phyloP scores from a whole-genome alignment of 2,113 vertebrate species.

The Camelus dromedarius region DNA sequence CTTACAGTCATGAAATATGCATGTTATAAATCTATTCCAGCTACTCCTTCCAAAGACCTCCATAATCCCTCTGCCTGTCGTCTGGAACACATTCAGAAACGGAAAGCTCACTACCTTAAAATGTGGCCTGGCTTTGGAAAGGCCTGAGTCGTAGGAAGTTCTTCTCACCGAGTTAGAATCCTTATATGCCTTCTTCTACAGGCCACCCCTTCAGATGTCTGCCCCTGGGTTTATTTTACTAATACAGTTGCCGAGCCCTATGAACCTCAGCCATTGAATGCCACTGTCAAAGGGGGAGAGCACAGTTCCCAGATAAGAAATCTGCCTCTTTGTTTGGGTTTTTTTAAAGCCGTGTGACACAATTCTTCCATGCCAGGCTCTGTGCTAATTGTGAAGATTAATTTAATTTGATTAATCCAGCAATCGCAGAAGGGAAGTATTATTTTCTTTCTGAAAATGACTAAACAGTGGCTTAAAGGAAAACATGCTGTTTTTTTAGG shows the following conservation, averaged over 20 bases:
- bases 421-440: neutral
- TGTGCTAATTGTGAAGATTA: constrained; percentile 45
- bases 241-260: neutral
- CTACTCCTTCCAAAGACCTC: neutral
- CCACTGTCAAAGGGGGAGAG: neutral
- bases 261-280: neutral
- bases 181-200: neutral
- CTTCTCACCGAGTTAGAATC: neutral
- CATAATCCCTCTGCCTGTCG: neutral
- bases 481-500: neutral
- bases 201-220: neutral
- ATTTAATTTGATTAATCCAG: constrained; percentile 27
- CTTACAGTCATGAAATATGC: neutral
- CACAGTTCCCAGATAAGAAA: neutral
- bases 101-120: neutral
- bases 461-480: neutral
- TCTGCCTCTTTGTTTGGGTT: neutral
- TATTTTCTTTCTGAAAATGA: constrained; percentile 17
- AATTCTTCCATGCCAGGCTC: neutral
- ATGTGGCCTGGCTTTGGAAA: neutral
- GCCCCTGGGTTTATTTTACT: neutral
- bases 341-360: neutral
- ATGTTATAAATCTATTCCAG: neutral
- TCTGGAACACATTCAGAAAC: neutral
- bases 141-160: neutral